Evolutionary conservation across 2,797 vertebrate genomes (phyloP).

Genomic region (Lemur catta): DNA sequence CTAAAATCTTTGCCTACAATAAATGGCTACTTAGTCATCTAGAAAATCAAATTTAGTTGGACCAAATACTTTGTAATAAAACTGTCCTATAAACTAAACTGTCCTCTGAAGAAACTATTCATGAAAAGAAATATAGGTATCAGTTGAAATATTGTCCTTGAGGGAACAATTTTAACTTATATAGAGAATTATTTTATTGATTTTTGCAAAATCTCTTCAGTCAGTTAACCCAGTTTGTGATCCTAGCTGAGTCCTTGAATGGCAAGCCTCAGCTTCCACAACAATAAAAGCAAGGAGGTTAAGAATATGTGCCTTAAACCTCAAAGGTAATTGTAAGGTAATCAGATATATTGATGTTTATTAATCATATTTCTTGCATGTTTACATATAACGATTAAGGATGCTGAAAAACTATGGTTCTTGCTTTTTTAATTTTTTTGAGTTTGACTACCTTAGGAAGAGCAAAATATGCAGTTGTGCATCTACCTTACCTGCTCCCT

Average conservation of each 20-base stretch:
- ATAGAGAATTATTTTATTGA: conserved; percentile 44
- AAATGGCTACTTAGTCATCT: conserved; percentile 61
- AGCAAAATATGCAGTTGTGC: not conserved
- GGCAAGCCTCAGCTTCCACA: not conserved
- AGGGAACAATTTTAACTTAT: conserved; percentile 39
- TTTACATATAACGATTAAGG: not conserved
- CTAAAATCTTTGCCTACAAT: conserved; percentile 56
- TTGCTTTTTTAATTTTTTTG: not conserved
- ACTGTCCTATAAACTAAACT: conserved; percentile 57
- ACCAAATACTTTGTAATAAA: conserved; percentile 70
- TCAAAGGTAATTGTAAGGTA: not conserved
- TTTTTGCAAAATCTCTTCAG: conserved; percentile 19
- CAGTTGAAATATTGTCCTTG: conserved; percentile 12
- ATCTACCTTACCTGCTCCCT: not conserved
- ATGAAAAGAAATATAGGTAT: conserved; percentile 50
- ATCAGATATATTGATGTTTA: not conserved
- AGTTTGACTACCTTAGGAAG: not conserved
- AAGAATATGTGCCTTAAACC: not conserved
- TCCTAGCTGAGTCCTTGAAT: not conserved
- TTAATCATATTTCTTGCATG: not conserved
- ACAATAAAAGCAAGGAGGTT: not conserved
- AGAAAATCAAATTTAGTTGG: conserved; percentile 68
- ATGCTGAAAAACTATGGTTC: not conserved
- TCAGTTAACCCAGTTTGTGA: not conserved
- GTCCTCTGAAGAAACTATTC: conserved; percentile 50